phyloP scores from a whole-genome alignment of 2,888 invertebrate species.

The Campoplex nolae region DNA sequence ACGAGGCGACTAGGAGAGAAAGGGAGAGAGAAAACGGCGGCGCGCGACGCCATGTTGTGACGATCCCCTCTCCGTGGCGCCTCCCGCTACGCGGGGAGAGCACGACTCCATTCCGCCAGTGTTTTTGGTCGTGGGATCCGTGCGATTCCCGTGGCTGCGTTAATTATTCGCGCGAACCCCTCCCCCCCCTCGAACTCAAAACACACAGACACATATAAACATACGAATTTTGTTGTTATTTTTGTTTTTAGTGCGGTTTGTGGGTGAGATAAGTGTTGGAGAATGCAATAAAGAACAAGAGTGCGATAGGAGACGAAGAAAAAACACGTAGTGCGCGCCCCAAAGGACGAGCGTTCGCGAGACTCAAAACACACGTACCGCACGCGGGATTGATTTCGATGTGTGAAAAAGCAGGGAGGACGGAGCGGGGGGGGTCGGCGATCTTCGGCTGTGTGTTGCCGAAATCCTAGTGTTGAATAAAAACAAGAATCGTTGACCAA shows the following conservation, averaged over 20 bases:
- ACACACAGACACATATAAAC: constrained; percentile 15
- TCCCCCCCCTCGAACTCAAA: constrained; percentile 45
- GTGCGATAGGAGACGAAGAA: not conserved
- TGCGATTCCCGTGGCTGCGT: constrained; percentile 66
- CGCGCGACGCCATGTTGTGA: constrained; percentile 84
- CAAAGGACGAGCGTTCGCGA: constrained; percentile 20
- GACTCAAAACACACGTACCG: constrained; percentile 10
- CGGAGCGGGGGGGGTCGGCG: constrained; percentile 79
- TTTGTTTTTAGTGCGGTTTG: constrained; percentile 25
- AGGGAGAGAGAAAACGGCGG: constrained; percentile 63
- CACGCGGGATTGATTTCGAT: constrained; percentile 72
- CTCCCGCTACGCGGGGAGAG: constrained; percentile 27
- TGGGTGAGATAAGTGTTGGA: constrained; percentile 23
- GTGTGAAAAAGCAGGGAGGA: constrained; percentile 75
- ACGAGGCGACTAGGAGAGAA: constrained; percentile 45
- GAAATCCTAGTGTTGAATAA: constrained; percentile 76
- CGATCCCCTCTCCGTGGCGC: constrained; percentile 77
- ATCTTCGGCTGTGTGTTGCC: constrained; percentile 80
- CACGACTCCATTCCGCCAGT: constrained; percentile 73
- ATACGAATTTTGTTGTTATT: constrained; percentile 22
- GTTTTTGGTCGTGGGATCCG: constrained; percentile 72
- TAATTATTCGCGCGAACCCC: constrained; percentile 67
- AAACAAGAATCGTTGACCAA: constrained; percentile 40
- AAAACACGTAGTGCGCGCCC: constrained; percentile 41
- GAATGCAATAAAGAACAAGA: not conserved